Conservation (phyloP, 2,113 vertebrate species). For the Malurus cyaneus region DNA sequence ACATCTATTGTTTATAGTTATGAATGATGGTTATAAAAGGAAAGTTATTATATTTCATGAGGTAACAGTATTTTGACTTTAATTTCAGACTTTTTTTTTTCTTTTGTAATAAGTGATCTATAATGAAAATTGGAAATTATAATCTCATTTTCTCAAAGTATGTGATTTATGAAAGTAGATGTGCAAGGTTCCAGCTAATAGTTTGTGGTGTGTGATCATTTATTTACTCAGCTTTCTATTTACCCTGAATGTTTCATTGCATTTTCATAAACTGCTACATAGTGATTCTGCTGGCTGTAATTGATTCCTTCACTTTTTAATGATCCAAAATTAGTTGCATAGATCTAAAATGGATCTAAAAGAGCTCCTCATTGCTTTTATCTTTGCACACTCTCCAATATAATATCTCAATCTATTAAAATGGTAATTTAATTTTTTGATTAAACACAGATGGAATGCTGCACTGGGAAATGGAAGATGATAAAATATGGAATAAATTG, state of each 20-base stretch:
- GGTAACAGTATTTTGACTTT: neutral
- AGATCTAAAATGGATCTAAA: slow-evolving; percentile 21
- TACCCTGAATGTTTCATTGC: neutral
- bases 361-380: slow-evolving; percentile 11
- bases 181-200: neutral
- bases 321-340: neutral
- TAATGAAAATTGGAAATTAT: neutral
- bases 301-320: slow-evolving; percentile 22
- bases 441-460: slow-evolving; percentile 2
- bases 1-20: neutral
- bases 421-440: slow-evolving; percentile 33
- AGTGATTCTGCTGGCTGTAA: neutral
- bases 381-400: neutral
- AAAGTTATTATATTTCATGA: neutral
- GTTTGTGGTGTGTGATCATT: neutral
- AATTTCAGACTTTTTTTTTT: neutral
- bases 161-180: neutral
- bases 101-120: neutral
- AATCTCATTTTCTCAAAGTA: neutral
- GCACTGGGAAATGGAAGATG: neutral
- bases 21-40: neutral
- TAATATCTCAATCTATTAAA: slow-evolving; percentile 25
- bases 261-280: neutral
- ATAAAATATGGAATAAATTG: neutral
- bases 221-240: neutral